phyloP scores from a whole-genome alignment of 1,140 invertebrate species.

The Mactra quadrangularis region DNA sequence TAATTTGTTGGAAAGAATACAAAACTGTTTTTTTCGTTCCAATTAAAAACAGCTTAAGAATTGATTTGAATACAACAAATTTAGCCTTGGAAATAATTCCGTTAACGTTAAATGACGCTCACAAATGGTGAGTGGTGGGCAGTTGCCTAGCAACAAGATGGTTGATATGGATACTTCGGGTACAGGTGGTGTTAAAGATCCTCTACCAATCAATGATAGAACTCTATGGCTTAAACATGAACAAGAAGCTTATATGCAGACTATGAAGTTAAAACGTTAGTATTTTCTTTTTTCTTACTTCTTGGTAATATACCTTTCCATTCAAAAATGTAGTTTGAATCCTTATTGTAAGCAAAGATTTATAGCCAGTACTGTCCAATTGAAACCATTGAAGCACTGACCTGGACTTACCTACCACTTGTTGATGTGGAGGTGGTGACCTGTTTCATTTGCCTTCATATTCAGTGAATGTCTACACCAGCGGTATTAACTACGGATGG shows the following conservation, averaged over 20 bases:
- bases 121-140: conserved; percentile 53
- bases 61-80: background rate
- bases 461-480: too few species aligned
- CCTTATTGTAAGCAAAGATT: too few species aligned
- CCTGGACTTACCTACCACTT: too few species aligned
- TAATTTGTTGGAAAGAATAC: background rate
- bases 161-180: conserved; percentile 60
- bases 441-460: too few species aligned
- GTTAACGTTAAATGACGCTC: conserved; percentile 11
- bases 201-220: conserved; percentile 51
- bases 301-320: too few species aligned
- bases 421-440: too few species aligned
- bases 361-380: too few species aligned
- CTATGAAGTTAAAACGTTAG: conserved; percentile 70
- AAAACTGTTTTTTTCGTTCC: background rate
- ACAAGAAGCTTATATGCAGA: conserved; percentile 67
- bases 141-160: conserved; percentile 51
- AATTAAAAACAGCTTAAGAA: background rate
- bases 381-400: too few species aligned
- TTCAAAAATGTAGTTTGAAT: too few species aligned
- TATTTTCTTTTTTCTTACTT: too few species aligned
- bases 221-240: conserved; percentile 69
- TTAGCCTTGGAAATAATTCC: background rate
- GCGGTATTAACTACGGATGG: too few species aligned
- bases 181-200: conserved; percentile 57